These are phyloP conservation scores for Myxocyprinus asiaticus DNA, from an alignment of 2,113 vertebrate species.

Conservation along the genomic window DNA sequence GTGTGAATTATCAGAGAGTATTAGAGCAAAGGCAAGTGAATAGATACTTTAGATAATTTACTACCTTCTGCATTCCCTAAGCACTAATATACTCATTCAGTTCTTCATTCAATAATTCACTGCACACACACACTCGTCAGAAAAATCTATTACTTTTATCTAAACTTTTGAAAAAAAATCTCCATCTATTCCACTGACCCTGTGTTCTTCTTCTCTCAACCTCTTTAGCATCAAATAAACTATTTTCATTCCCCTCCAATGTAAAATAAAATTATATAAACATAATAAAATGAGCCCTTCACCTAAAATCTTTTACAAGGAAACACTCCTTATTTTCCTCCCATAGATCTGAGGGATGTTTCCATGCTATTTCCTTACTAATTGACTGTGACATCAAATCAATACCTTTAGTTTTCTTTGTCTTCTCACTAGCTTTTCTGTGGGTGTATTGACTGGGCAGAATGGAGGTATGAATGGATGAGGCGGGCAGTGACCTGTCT, in stretches of 20 bases:
- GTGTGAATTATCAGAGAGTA: too few relatives aligned
- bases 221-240: too few relatives aligned
- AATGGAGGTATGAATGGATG: conserved; percentile 55
- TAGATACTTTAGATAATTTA: too few relatives aligned
- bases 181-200: too few relatives aligned
- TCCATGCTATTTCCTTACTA: conserved; percentile 51
- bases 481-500: conserved; percentile 22
- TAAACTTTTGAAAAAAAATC: too few relatives aligned
- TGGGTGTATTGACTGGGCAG: conserved; percentile 45
- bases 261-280: background rate
- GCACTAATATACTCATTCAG: background rate
- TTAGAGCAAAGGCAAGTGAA: too few relatives aligned
- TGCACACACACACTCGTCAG: background rate
- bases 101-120: background rate
- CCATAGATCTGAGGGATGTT: background rate
- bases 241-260: too few relatives aligned
- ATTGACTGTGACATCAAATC: conserved; percentile 72
- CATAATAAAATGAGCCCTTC: background rate
- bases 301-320: background rate
- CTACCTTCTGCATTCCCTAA: too few relatives aligned
- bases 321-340: background rate
- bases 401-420: conserved; percentile 65
- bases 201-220: too few relatives aligned
- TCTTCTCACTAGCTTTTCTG: conserved; percentile 58
- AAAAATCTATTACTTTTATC: background rate